Evolutionary conservation across 2,797 vertebrate species (phyloP).

Genomic region (Crossoptilon crossoptilon): DNA sequence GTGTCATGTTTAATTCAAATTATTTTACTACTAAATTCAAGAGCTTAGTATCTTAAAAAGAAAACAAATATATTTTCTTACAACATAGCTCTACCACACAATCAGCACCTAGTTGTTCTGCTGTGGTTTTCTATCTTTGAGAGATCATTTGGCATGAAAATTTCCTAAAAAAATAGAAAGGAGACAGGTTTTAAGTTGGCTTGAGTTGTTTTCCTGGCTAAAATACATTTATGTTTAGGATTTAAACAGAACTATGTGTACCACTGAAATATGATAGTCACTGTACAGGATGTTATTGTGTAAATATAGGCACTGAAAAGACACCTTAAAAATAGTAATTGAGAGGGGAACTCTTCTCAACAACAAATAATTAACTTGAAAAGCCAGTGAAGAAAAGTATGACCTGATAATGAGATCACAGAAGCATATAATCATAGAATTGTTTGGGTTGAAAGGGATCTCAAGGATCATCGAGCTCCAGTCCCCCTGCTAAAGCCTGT

Average conservation of each 20-base stretch:
- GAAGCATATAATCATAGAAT: neutral
- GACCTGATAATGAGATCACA: slow-evolving; percentile 73
- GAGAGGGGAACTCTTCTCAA: neutral
- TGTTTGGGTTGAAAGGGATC: too few relatives aligned
- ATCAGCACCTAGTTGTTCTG: neutral
- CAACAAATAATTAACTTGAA: slow-evolving; percentile 56
- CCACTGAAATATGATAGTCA: neutral
- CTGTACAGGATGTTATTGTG: neutral
- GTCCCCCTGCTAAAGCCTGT: slow-evolving; percentile 17
- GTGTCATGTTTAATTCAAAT: neutral
- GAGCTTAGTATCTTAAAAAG: neutral
- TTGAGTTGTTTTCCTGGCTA: neutral
- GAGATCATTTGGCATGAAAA: neutral
- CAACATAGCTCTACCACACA: neutral
- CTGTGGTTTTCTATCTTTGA: neutral
- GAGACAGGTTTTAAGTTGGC: rapidly evolving
- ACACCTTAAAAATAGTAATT: neutral
- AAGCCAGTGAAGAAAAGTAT: slow-evolving; percentile 47
- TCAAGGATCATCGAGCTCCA: too few relatives aligned
- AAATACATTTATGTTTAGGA: neutral
- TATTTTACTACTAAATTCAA: neutral
- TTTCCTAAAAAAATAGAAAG: neutral
- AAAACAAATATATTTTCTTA: neutral
- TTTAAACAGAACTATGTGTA: neutral
- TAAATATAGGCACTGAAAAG: neutral